Percentiles rank a stretch among this genome's conserved stretches.
Conservation (phyloP, 2,888 invertebrate genomes). For the Tetragonula carbonaria region DNA sequence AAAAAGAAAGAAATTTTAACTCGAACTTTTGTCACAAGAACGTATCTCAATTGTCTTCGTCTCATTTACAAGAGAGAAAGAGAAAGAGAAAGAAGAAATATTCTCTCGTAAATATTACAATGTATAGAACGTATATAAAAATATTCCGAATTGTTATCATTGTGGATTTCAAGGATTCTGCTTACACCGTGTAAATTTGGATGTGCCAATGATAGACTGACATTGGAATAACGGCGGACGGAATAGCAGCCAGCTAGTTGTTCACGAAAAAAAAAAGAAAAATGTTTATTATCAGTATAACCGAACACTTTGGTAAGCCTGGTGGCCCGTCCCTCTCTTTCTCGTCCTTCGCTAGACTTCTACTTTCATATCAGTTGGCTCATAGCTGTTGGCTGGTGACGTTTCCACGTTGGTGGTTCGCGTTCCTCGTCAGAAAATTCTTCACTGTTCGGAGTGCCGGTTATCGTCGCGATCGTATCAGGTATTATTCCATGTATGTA, state of each 20-base stretch:
- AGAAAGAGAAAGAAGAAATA: not conserved
- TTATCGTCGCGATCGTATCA: slow-evolving; percentile 21
- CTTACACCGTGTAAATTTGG: slow-evolving; percentile 37
- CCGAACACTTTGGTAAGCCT: slow-evolving; percentile 57
- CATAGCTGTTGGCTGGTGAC: slow-evolving; percentile 45
- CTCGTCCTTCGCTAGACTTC: slow-evolving; percentile 36
- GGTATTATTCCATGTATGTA: not conserved
- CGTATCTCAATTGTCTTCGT: not conserved
- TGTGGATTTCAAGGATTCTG: slow-evolving; percentile 27
- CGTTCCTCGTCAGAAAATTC: slow-evolving; percentile 25
- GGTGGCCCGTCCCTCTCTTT: slow-evolving; percentile 35
- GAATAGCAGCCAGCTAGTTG: slow-evolving; percentile 9
- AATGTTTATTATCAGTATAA: slow-evolving; percentile 74
- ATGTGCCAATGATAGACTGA: slow-evolving; percentile 33
- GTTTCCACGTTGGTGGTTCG: slow-evolving; percentile 36
- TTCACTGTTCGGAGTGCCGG: not conserved
- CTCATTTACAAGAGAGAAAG: not conserved
- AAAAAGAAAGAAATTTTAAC: not conserved
- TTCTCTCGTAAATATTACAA: too few species aligned
- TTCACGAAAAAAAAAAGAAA: slow-evolving; percentile 19
- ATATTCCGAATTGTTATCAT: not conserved
- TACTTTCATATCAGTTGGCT: slow-evolving; percentile 65
- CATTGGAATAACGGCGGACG: not conserved
- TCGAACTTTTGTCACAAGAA: too few species aligned
- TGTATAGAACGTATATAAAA: too few species aligned